These are phyloP conservation scores for Anarrhichthys ocellatus DNA, from an alignment of 2,113 vertebrate genomes.

Conservation along the genomic window DNA sequence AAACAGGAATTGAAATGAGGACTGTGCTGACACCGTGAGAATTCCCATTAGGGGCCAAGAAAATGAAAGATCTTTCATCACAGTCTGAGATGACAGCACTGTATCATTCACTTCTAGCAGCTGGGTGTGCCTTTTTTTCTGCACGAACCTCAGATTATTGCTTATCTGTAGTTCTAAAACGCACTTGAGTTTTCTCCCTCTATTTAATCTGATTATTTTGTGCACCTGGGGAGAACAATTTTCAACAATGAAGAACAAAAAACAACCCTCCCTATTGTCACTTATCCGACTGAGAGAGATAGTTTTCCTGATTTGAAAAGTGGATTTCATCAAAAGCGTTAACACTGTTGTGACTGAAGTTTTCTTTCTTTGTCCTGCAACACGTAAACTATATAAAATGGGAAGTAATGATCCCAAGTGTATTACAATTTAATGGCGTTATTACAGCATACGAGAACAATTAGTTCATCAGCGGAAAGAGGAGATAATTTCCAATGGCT, in stretches of 20 bases:
- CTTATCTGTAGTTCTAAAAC: conserved; percentile 42
- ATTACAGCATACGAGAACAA: conserved; percentile 74
- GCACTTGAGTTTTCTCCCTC: conserved; percentile 34
- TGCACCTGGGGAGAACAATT: conserved; percentile 26
- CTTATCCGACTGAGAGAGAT: conserved; percentile 20
- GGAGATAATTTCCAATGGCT: conserved; percentile 73
- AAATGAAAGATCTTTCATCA: conserved; percentile 73
- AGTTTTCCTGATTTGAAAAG: conserved; percentile 34
- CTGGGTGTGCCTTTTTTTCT: conserved; percentile 32
- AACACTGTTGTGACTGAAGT: conserved; percentile 36
- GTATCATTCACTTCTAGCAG: conserved; percentile 56
- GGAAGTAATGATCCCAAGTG: conserved; percentile 72
- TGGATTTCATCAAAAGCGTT: conserved; percentile 38
- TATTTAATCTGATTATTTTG: conserved; percentile 55
- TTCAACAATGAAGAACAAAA: conserved; percentile 27
- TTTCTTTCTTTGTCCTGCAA: conserved; percentile 58
- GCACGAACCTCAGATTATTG: conserved; percentile 30
- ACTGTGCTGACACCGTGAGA: conserved; percentile 49
- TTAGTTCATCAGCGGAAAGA: conserved; percentile 77
- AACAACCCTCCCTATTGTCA: conserved; percentile 15
- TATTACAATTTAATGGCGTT: conserved; percentile 77
- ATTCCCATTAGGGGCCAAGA: conserved; percentile 70
- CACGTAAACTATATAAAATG: conserved; percentile 58
- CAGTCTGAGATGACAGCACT: conserved; percentile 59
- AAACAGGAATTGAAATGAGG: conserved; percentile 63